Conservation (phyloP, 2,797 vertebrate species). For the Myoxocephalus aenaeus region DNA sequence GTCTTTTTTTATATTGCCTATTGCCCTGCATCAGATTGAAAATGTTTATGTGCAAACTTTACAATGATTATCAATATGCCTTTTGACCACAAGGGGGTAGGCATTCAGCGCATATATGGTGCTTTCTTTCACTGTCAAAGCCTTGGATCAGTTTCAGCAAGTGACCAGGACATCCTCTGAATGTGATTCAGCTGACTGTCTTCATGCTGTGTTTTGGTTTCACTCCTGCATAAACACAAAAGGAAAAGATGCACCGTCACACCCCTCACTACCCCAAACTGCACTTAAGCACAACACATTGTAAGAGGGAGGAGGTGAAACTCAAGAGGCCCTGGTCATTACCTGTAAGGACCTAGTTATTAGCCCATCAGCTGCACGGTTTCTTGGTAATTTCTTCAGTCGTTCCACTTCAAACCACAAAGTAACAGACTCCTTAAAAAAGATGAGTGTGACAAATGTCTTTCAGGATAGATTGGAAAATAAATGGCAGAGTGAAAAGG, state of each 20-base stretch:
- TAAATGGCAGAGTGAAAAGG: slow-evolving; percentile 12
- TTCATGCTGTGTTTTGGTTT: slow-evolving; percentile 40
- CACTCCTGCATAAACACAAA: slow-evolving; percentile 15
- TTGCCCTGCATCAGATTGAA: neutral
- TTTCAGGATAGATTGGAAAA: slow-evolving; percentile 24
- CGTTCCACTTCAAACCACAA: slow-evolving; percentile 6
- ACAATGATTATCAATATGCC: slow-evolving; percentile 45
- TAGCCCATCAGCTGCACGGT: slow-evolving; percentile 47
- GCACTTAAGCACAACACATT: slow-evolving; percentile 44
- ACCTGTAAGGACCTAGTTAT: slow-evolving; percentile 57
- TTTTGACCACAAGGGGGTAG: slow-evolving; percentile 84
- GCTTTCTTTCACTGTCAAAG: slow-evolving; percentile 21
- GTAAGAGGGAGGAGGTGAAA: slow-evolving; percentile 48
- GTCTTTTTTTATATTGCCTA: neutral
- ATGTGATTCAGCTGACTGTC: slow-evolving; percentile 32
- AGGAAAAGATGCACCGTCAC: slow-evolving; percentile 5
- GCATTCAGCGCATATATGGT: slow-evolving; percentile 72
- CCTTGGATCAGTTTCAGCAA: slow-evolving; percentile 46
- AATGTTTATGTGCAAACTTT: neutral
- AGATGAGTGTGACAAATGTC: slow-evolving; percentile 9
- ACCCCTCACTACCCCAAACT: slow-evolving; percentile 8
- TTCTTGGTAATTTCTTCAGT: slow-evolving; percentile 43
- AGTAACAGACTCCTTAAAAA: slow-evolving; percentile 23
- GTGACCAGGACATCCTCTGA: slow-evolving; percentile 40
- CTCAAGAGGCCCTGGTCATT: slow-evolving; percentile 43